Evolutionary conservation across 2,888 invertebrate genomes (phyloP).

Genomic region (Cinara cedri): DNA sequence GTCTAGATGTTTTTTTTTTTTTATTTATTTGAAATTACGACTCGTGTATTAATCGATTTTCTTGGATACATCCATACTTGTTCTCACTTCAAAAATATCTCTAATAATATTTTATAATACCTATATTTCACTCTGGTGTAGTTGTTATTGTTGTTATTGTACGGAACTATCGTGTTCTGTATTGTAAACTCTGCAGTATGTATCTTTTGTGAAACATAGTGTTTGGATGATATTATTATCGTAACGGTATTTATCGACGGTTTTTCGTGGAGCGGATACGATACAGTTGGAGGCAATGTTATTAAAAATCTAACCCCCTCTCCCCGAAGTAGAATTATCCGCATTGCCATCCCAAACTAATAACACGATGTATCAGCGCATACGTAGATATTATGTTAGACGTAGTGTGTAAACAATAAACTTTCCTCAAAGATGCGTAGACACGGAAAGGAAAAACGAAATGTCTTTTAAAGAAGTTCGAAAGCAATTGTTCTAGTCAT

Average conservation of each 20-base stretch:
- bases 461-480: not conserved
- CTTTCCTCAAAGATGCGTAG: not conserved
- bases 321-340: constrained; percentile 4
- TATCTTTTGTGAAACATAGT: not conserved
- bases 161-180: not conserved
- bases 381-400: not conserved
- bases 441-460: not conserved
- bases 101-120: too few species aligned
- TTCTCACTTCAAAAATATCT: too few species aligned
- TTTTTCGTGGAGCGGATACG: constrained; percentile 3
- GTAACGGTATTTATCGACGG: constrained; percentile 41
- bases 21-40: too few species aligned
- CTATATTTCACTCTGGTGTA: not conserved
- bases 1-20: too few species aligned
- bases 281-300: constrained; percentile 8
- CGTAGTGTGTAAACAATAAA: constrained; percentile 38
- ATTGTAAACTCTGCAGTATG: not conserved
- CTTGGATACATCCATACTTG: too few species aligned
- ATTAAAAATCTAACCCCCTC: constrained; percentile 19
- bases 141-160: too few species aligned
- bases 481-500: constrained; percentile 2
- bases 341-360: constrained; percentile 19
- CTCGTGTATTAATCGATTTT: too few species aligned
- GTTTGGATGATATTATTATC: not conserved
- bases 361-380: constrained; percentile 26